Evolutionary conservation across 1,140 invertebrate genomes (phyloP), one percentile per base, ranked within the genome.

Genomic region (Plodia interpunctella): DNA sequence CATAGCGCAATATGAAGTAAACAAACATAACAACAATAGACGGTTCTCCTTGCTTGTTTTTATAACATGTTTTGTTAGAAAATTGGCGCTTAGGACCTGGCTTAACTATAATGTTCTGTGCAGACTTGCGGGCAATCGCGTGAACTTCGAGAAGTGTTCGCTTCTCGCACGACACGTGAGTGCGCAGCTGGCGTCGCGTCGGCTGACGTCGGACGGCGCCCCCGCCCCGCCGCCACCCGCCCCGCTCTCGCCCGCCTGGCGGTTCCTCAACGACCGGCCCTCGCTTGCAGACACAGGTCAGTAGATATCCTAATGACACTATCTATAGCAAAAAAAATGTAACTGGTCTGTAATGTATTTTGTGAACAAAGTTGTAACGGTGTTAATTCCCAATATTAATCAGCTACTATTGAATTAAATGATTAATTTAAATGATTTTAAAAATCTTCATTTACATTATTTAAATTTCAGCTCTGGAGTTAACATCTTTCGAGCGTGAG

Each of bases 91-190:
- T n/a, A n/a, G n/a, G n/a, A n/a, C n/a, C n/a, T n/a, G n/a, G n/a
- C n/a, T 25, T 25, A 25, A 25, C 21, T 6, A 2, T 6, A 25
- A 25, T 15, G 19, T 20, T 57, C 13, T 13, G 3, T 55, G 2
- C 56, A 90, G 87, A 53, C 60, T 90, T 19, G 55, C 78, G 5
- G 81, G 84, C 0, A 88, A 88, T 62, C 80, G 86, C n/a, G 80
- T 90, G 21, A 90, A 90, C 66, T 81, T 90, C 61, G 82, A 87
- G 62, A 90, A 90, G 72, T 88, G 87, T 15, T 50, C 73, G 6
- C 62, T 79, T 51, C 68, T 90, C 32, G 80, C 83, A 30, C 78
- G 83, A 2, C 80, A 89, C 57, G 86, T 90, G 65, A 70, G 75
- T 63, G 69, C 69, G 17, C 87, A 89, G 66, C 70, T 90, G 20